Evolutionary conservation across 2,888 invertebrate genomes (phyloP).

Genomic region (Agrilus biguttatus): DNA sequence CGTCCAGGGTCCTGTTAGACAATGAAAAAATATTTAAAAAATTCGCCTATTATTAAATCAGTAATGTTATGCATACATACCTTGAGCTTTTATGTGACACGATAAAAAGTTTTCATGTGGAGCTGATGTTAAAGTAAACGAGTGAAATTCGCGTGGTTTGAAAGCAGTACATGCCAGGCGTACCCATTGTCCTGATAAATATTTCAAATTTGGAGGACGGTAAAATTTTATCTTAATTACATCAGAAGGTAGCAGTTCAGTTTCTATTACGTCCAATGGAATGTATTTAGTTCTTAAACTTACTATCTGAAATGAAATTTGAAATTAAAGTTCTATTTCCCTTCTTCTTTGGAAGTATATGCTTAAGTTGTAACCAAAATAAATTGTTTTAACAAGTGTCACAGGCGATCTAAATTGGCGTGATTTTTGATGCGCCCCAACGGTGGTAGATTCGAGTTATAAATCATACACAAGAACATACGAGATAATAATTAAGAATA

Average conservation of each 20-base stretch:
- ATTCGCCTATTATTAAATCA: neutral
- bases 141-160: constrained; percentile 81
- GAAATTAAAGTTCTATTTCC: neutral
- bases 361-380: too few species aligned
- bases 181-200: constrained; percentile 89
- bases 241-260: constrained; percentile 84
- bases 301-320: constrained; percentile 48
- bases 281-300: constrained; percentile 81
- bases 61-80: constrained; percentile 12
- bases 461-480: too few species aligned
- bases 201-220: constrained; percentile 87
- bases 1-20: constrained; percentile 72
- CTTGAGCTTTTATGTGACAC: constrained; percentile 83
- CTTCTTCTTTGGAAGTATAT: too few species aligned
- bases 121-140: constrained; percentile 89
- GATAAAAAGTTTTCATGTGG: constrained; percentile 91
- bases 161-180: constrained; percentile 84
- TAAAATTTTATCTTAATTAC: constrained; percentile 91
- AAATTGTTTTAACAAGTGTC: too few species aligned
- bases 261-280: constrained; percentile 84
- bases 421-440: too few species aligned
- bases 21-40: neutral
- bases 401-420: too few species aligned
- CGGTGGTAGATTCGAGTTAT: too few species aligned
- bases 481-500: too few species aligned